Base-by-base conservation (phyloP, 2,113 vertebrate genomes). In the Equus przewalskii region DNA sequence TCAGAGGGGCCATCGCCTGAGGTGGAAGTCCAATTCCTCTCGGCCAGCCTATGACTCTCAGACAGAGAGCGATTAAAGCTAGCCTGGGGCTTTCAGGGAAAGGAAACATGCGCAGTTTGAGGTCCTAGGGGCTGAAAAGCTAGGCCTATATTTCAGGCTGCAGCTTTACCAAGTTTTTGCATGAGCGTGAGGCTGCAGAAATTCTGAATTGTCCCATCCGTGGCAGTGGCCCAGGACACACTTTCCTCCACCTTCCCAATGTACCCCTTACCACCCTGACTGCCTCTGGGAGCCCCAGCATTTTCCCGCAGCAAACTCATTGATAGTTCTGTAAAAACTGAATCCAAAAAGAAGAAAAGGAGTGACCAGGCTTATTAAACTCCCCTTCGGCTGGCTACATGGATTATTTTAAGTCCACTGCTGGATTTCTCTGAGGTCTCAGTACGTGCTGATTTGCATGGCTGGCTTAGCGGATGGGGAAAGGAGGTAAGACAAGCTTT, bases 371-470 rank as follows among this genome's bases (percentile, higher is more conserved):
- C 89, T 97, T 96, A 97, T 95, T 97, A 97, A 96, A 67, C 75
- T 56, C 64, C 49, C 46, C 83, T 89, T 94, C 72, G 1, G 89
- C 73, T 78, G 79, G 78, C 97, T 91, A 79, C 9, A 4, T 78
- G 79, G 79, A 97, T 95, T 96, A 96, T 97, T 98, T 97, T 73
- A 96, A 97, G 94, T 92, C 94, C 87, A 15, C 96, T 75, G 87
- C 65, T 93, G 80, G 95, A 94, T 94, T 89, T 95, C 96, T 98
- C 96, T 97, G 96, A 97, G 96, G 89, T 93, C 86, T 90, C 81
- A 30, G 94, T 97, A 98, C 90, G 83, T 97, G 97, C 97, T 92
- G 95, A 93, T 95, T 96, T 97, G 97, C 97, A 97, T 98, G 97
- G 89, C 87, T 97, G 87, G 94, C 64, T 97, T 95, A 95, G 95